Base-by-base conservation (phyloP, 2,888 invertebrate species). In the Cosmorhoe ocellata region DNA sequence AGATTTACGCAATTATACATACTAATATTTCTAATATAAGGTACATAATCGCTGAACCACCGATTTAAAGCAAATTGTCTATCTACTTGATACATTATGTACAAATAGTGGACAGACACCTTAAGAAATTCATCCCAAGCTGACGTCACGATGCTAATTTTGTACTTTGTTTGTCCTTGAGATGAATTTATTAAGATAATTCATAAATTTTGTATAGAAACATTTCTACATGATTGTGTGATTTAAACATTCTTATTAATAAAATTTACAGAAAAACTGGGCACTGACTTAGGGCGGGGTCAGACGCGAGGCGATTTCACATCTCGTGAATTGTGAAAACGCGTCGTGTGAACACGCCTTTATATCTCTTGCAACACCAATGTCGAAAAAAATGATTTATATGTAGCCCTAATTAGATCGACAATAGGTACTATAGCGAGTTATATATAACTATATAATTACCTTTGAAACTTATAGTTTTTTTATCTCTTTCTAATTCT, bases 1-100 rank as follows among this genome's bases (percentile, higher is more conserved):
- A 7, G 32, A 52, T 61, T 62, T 56, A 56, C 33, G 30, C 14
- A 48, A 33, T n/a, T 52, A 54, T 55, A 51, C 34, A 58, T 56
- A 53, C 43, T 52, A 58, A 41, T 50, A 14, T 30, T 24, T 58
- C 31, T 47, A 43, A 36, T 45, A 39, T 56, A 55, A 49, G 54
- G 52, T 51, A 51, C 46, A 59, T 33, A 49, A 56, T 56, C 44
- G 44, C 52, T 51, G 54, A 59, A 45, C 10, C 42, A 51, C 33
- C 50, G 51, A 47, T 48, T 52, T 47, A 47, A 41, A 52, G 39
- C 41, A 54, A 41, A 42, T 50, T 40, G 28, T 54, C 40, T 49
- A 51, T 45, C 44, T 53, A 56, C 40, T n/a, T 46, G 34, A 56
- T 44, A 24, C 18, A 36, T 10, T 33, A 12, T 37, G 33, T 10